A percentile compares a stretch with the other conserved stretches of the same genome.
Evolutionary conservation across 2,113 vertebrate species (phyloP).

Genomic region (Zosterops lateralis): DNA sequence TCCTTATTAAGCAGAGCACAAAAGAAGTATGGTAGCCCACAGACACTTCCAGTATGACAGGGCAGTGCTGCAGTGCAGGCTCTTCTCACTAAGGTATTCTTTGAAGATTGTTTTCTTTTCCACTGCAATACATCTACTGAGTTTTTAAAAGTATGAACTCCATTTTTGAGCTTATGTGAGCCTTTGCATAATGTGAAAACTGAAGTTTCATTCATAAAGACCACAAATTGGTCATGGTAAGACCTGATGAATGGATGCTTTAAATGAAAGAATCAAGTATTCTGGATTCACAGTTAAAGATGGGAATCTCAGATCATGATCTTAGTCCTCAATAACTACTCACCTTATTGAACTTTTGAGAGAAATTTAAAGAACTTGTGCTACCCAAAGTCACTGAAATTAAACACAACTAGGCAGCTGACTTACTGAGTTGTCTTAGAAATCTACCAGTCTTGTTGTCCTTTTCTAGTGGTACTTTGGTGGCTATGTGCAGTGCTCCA

Average conservation of each 20-base stretch:
- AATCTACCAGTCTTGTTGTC: background rate
- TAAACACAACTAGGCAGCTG: background rate
- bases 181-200: background rate
- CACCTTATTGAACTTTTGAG: background rate
- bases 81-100: background rate
- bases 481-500: background rate
- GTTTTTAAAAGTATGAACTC: background rate
- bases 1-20: background rate
- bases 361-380: background rate
- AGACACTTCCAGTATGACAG: background rate
- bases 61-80: background rate
- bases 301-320: background rate
- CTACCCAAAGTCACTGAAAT: background rate
- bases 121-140: background rate
- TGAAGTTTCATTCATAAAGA: background rate
- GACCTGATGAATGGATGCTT: background rate
- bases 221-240: background rate
- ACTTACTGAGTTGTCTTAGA: background rate
- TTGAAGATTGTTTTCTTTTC: background rate
- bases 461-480: background rate
- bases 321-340: background rate
- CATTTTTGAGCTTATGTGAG: background rate
- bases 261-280: background rate
- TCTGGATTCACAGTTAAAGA: background rate
- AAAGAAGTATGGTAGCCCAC: background rate